phyloP scores from a whole-genome alignment of 2,113 vertebrate species.

The Leuciscus idus region DNA sequence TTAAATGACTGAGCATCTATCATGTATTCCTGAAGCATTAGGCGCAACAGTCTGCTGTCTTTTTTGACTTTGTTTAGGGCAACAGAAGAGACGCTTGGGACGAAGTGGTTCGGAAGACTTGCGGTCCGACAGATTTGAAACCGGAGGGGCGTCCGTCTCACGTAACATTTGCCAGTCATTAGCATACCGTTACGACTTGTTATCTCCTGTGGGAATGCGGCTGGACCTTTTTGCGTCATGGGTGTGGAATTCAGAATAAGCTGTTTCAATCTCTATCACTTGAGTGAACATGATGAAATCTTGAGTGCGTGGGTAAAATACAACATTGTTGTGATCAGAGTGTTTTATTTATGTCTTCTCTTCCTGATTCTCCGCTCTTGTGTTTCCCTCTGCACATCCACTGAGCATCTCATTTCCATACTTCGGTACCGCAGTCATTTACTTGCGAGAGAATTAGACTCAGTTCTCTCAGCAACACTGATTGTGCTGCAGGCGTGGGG shows the following conservation, averaged over 20 bases:
- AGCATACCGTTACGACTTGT: constrained; percentile 11
- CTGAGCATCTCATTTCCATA: constrained; percentile 11
- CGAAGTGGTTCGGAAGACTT: neutral
- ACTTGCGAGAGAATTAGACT: neutral
- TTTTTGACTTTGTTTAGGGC: neutral
- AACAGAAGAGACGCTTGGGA: neutral
- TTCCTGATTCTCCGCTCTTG: neutral
- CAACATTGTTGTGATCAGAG: neutral
- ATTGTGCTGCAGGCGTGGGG: neutral
- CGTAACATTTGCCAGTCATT: constrained; percentile 4
- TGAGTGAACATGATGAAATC: neutral
- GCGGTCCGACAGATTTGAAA: neutral
- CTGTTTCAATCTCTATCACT: neutral
- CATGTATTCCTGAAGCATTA: neutral
- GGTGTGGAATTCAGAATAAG: neutral
- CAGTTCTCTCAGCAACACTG: neutral
- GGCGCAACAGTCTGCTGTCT: neutral
- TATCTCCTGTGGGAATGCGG: constrained; percentile 13
- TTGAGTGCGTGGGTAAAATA: neutral
- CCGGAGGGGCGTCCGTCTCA: neutral
- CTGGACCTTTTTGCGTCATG: neutral
- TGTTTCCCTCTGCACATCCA: constrained; percentile 6
- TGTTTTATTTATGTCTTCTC: neutral
- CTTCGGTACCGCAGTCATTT: neutral
- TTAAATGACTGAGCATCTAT: constrained; percentile 26